These are phyloP conservation scores for Echiichthys vipera DNA, from an alignment of 2,797 vertebrate species.

Conservation along the genomic window DNA sequence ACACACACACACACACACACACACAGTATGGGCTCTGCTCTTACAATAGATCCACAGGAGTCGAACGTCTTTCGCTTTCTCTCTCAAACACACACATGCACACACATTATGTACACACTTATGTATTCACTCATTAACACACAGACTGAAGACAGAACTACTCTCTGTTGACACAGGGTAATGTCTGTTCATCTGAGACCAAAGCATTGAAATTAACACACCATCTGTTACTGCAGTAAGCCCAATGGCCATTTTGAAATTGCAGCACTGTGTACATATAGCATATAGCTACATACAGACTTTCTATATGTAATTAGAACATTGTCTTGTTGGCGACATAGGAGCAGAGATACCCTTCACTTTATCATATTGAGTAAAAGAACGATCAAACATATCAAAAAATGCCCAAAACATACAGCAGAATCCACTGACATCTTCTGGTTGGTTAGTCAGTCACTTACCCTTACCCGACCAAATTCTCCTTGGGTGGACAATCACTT, in stretches of 20 bases:
- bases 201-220: slow-evolving; percentile 76
- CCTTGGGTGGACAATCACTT: too few relatives aligned
- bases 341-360: background rate
- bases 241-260: slow-evolving; percentile 70
- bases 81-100: slow-evolving; percentile 17
- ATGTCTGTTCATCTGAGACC: slow-evolving; percentile 73
- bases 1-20: slow-evolving; percentile 21
- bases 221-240: slow-evolving; percentile 76
- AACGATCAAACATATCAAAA: background rate
- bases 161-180: slow-evolving; percentile 70
- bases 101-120: slow-evolving; percentile 17
- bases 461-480: too few relatives aligned
- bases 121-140: slow-evolving; percentile 44
- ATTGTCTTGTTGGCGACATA: slow-evolving; percentile 22
- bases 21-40: slow-evolving; percentile 13
- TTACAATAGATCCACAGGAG: slow-evolving; percentile 26
- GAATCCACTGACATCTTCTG: background rate
- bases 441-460: too few relatives aligned
- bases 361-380: background rate
- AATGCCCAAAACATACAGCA: background rate
- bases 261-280: slow-evolving; percentile 50
- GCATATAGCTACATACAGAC: slow-evolving; percentile 26
- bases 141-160: slow-evolving; percentile 35
- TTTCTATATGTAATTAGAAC: slow-evolving; percentile 40
- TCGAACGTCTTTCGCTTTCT: slow-evolving; percentile 13